These are phyloP conservation scores for Catajapyx aquilonaris DNA, from an alignment of 1,140 invertebrate genomes.

Conservation along the genomic window DNA sequence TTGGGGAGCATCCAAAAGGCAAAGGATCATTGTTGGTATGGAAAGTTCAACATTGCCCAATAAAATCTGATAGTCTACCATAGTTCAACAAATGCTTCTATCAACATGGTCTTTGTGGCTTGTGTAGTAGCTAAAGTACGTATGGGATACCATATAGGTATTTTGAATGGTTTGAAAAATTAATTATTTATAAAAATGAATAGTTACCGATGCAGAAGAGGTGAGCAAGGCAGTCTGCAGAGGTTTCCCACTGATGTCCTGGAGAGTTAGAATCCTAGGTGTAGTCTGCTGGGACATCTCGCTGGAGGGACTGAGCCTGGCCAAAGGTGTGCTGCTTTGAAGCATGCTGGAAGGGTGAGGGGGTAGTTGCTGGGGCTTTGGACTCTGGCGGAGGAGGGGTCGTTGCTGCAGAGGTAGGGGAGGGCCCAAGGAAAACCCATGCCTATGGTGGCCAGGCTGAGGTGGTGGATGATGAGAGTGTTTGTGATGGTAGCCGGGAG, in stretches of 20 bases:
- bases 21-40: no score
- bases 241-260: conserved; percentile 82
- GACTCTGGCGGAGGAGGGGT: conserved; percentile 21
- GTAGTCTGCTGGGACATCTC: conserved; percentile 69
- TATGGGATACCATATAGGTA: no score
- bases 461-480: conserved; percentile 25
- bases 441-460: conserved; percentile 31
- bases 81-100: no score
- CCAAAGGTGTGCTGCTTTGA: conserved; percentile 65
- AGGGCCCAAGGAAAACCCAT: conserved; percentile 14
- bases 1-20: no score
- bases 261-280: conserved; percentile 69
- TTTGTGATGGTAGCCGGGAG: conserved; percentile 17
- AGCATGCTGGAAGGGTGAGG: conserved; percentile 26
- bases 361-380: conserved; percentile 19
- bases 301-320: conserved; percentile 71
- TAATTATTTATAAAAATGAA: no score
- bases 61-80: no score
- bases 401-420: conserved; percentile 7
- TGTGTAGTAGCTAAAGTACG: no score
- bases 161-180: no score
- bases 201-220: no score
- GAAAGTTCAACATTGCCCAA: no score
- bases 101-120: no score
- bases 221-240: conserved; percentile 68